Base-by-base conservation (phyloP, 2,113 vertebrate species). In the Eulacestoma nigropectus region DNA sequence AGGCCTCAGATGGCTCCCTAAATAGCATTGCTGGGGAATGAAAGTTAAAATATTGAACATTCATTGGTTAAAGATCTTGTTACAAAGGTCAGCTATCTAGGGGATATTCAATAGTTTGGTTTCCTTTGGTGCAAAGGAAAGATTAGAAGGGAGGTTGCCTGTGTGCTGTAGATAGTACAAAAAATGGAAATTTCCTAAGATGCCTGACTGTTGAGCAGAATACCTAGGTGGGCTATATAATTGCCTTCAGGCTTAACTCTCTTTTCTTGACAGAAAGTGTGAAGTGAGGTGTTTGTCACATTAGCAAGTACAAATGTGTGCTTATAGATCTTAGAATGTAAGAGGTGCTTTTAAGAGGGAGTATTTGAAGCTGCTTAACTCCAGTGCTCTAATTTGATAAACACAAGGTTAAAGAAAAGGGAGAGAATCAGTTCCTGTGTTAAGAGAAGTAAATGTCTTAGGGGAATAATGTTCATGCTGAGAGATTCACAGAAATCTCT, bases 1-100 rank as follows among this genome's bases (percentile, higher is more conserved):
- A 93, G 94, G 93, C 97, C 96, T 97, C 75, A 4, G 69, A 96
- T 92, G 95, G 86, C 97, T 98, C 97, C 97, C 98, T 97, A 98
- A 98, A 98, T 98, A 98, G 97, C 95, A 94, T 88, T 85, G 73
- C 77, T 91, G 70, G 80, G 94, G 90, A 96, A 96, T 90, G 79
- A 76, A 93, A 95, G 86, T 87, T 93, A 93, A 94, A 98, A 97
- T 96, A 96, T 83, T 96, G 94, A 91, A 74, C 72, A 67, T 92
- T 87, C 90, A 84, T 96, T 95, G 92, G 94, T 92, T 81, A 76
- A 83, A 87, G 97, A 85, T 96, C 82, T 64, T 84, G 77, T 91
- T 95, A 90, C 85, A 93, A 93, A 97, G 97, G 92, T 97, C 97
- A 95, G 75, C 79, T 68, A 22, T 75, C 79, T 86, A 46, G 75